Conservation (phyloP, 1,140 invertebrate genomes). For the Scaptomyza graminum region DNA sequence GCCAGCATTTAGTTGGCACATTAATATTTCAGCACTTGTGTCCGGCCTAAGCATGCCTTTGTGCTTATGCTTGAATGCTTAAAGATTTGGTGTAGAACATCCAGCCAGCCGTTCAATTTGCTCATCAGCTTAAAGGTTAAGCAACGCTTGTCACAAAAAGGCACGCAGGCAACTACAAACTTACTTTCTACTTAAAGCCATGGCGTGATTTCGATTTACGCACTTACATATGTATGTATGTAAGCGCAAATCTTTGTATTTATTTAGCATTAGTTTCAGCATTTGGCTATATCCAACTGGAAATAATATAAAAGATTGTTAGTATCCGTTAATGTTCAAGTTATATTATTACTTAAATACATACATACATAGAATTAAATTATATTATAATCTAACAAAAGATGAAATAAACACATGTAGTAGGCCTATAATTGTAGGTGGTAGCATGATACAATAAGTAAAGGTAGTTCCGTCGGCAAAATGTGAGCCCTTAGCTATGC, state of each 20-base stretch:
- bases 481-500: too few relatives aligned
- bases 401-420: too few relatives aligned
- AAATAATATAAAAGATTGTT: background rate
- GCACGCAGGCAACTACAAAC: conserved; percentile 12
- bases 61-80: conserved; percentile 44
- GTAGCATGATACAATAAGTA: too few relatives aligned
- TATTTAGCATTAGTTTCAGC: conserved; percentile 65
- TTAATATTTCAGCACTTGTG: conserved; percentile 68
- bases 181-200: background rate
- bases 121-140: conserved; percentile 58
- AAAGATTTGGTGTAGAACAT: conserved; percentile 22
- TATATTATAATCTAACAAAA: too few relatives aligned
- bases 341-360: too few relatives aligned
- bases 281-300: background rate
- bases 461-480: too few relatives aligned
- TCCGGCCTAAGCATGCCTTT: conserved; percentile 50
- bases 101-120: conserved; percentile 48
- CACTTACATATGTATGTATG: too few relatives aligned
- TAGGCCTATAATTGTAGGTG: too few relatives aligned
- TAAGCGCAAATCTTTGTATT: conserved; percentile 67
- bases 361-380: too few relatives aligned
- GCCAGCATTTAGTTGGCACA: conserved; percentile 34
- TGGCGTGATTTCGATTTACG: conserved; percentile 56
- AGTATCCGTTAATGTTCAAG: background rate
- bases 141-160: conserved; percentile 45